These are phyloP conservation scores for Ardeotis arabs DNA, from an alignment of 2,113 vertebrate genomes.

Conservation along the genomic window DNA sequence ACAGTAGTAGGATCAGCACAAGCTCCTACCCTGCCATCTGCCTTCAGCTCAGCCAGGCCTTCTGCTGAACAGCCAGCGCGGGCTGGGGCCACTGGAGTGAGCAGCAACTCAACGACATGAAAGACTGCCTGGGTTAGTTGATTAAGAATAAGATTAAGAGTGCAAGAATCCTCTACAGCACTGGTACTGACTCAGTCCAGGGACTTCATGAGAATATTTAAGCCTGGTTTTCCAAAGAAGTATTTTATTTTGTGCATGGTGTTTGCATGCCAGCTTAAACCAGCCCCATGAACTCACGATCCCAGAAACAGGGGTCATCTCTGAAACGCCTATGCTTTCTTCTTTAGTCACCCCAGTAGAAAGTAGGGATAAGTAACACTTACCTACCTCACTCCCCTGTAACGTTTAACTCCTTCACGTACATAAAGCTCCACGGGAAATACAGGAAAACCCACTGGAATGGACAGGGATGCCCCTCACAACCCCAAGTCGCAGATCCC, in stretches of 20 bases:
- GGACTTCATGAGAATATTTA: conserved; percentile 15
- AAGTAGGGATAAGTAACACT: neutral
- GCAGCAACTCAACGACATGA: conserved; percentile 27
- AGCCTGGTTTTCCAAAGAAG: neutral
- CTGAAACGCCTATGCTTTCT: neutral
- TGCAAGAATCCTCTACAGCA: neutral
- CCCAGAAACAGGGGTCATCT: neutral
- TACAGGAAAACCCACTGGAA: neutral
- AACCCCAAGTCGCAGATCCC: neutral
- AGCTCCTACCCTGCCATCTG: conserved; percentile 56
- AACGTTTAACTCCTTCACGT: neutral
- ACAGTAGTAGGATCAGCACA: conserved; percentile 44
- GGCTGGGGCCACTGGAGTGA: conserved; percentile 31
- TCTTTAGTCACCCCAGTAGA: neutral
- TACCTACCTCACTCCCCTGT: neutral
- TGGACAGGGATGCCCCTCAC: neutral
- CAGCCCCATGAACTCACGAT: neutral
- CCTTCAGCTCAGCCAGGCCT: conserved; percentile 56
- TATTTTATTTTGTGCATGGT: neutral
- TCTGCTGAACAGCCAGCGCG: conserved; percentile 11
- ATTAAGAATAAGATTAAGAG: conserved; percentile 35
- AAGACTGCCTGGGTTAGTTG: conserved; percentile 37
- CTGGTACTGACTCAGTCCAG: neutral
- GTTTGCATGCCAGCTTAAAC: neutral
- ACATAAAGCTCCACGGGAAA: neutral